Evolutionary conservation across 2,113 vertebrate genomes (phyloP), one percentile per base, ranked within the genome.

Genomic region (Limnothrissa miodon): DNA sequence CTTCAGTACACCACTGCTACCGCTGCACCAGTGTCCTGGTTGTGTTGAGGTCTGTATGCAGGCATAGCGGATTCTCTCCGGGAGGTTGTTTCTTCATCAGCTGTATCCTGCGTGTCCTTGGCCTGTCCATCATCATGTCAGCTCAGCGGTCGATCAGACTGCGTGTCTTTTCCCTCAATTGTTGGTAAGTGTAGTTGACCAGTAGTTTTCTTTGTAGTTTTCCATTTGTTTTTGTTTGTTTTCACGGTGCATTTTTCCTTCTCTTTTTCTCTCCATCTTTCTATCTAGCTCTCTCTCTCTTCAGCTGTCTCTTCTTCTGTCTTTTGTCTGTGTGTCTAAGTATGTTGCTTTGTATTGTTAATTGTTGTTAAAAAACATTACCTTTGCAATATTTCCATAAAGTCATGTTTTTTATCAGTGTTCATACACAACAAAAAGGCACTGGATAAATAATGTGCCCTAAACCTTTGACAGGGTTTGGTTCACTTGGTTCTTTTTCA

Each of bases 141-240:
- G 56, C 82, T 21, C 51, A 70, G 42, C 80, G 25, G 29, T 80
- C 86, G 23, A 81, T 78, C 74, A 89, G 29, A 48, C 84, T 90
- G 81, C 87, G 85, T 21, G 85, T 90, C 79, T 90, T 90, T 81
- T 89, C 90, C 45, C 90, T 90, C 82, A 90, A 90, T 82, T 90
- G 90, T 85, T 90, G 90, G 90, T 90, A 81, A 86, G 88, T 80
- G 62, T 25, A 4, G 42, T 42, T 42, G 42, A 4, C 42, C 2
- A 15, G 10, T 66, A 25, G 44, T 51, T 42, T 45, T 45, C 6
- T 29, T 59, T 15, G 1, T 29, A 15, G n/a, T 80, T 44, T n/a
- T n/a, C 5, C 15, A 74, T 74, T 39, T 74, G 33, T 74, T 36
- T 29, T 36, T 23, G 19, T 74, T 66, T 29, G n/a, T 21, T 56